Base-by-base conservation (phyloP, 2,113 vertebrate genomes). In the Tragelaphus buxtoni region DNA sequence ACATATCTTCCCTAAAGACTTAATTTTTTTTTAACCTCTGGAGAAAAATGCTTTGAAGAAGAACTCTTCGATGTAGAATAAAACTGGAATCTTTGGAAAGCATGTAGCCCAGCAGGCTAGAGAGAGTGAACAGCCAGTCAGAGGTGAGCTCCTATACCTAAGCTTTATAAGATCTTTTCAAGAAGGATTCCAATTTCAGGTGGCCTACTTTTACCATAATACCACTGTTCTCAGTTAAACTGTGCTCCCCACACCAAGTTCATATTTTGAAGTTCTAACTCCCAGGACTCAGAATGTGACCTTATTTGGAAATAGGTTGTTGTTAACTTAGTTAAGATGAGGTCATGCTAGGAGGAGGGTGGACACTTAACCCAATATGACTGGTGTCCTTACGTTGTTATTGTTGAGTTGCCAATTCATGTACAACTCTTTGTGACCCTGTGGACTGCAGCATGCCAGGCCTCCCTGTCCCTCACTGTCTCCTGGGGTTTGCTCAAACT, bases 21-120 rank as follows among this genome's bases (percentile, higher is more conserved):
- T 90, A 39, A n/a, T n/a, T 77, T 95, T 49, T 96, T 80, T 90
- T 74, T 42, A 42, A 42, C 58, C 11, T 58, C 7, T 51, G 53
- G 49, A 63, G 12, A 35, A 69, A 82, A 97, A 49, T 42, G 35
- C 53, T 96, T 94, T 96, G 88, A 97, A 94, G 51, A 83, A 83
- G 45, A 84, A 14, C 69, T 26, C 63, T 97, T 95, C 88, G 9
- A 93, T 92, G 92, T 90, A 82, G 60, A 92, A 95, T 13, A 79
- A 88, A 93, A 85, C 63, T 56, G 91, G 76, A 93, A 63, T 89
- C 56, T 94, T 89, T 91, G 61, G 69, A 77, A 88, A 88, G 20
- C 0, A 1, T 35, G 24, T 7, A 47, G 9, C 61, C 32, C 18
- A 32, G 60, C 28, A 90, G 56, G 39, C 32, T 80, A 65, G 56